phyloP scores from a whole-genome alignment of 2,113 vertebrate genomes.

The Silurus meridionalis region DNA sequence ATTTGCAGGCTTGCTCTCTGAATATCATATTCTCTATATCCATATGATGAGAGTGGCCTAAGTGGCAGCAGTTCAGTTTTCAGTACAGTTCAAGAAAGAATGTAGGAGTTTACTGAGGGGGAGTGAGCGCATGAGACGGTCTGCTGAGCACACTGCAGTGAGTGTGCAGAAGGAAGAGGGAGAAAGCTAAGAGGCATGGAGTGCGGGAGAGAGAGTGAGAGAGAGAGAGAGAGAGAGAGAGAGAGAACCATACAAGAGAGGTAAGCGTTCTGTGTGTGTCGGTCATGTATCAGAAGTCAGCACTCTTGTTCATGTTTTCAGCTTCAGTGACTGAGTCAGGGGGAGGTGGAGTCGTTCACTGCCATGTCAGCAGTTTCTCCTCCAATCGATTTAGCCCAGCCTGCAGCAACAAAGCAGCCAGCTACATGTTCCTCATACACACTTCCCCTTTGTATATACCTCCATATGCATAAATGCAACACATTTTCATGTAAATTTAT shows the following conservation, averaged over 20 bases:
- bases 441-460: neutral
- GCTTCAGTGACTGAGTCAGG: slow-evolving; percentile 72
- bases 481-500: neutral
- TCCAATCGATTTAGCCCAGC: slow-evolving; percentile 75
- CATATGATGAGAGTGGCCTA: neutral
- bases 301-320: slow-evolving; percentile 77
- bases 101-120: slow-evolving; percentile 30
- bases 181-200: neutral
- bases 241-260: slow-evolving; percentile 39
- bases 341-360: slow-evolving; percentile 60
- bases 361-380: slow-evolving; percentile 78
- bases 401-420: slow-evolving; percentile 71
- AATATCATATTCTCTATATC: neutral
- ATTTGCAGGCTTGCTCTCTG: neutral
- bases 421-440: slow-evolving; percentile 58
- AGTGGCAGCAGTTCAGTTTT: slow-evolving; percentile 4
- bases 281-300: slow-evolving; percentile 76
- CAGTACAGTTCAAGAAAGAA: slow-evolving; percentile 13
- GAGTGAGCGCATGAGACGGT: slow-evolving; percentile 1
- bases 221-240: neutral
- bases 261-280: slow-evolving; percentile 55
- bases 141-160: slow-evolving; percentile 44
- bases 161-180: slow-evolving; percentile 22
- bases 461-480: neutral
- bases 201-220: neutral